Evolutionary conservation across 2,888 invertebrate species (phyloP).

Genomic region (Dynastes tityus): DNA sequence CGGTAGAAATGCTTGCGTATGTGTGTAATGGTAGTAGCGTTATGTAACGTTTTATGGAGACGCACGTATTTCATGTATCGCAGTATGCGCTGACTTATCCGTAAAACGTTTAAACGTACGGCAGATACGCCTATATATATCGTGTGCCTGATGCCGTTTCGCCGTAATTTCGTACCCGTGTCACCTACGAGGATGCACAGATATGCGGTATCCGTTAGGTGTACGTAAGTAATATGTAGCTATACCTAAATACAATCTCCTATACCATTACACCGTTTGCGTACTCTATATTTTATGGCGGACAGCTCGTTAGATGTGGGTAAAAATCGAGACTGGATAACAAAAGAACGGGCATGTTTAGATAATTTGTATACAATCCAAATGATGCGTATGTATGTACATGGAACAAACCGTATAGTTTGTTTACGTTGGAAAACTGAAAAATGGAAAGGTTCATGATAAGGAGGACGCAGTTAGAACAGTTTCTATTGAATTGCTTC

Average conservation of each 20-base stretch:
- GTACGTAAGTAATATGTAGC: background rate
- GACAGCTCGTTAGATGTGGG: slow-evolving; percentile 7
- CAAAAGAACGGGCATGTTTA: background rate
- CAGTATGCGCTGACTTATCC: background rate
- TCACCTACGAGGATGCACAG: slow-evolving; percentile 35
- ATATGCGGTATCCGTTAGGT: slow-evolving; percentile 45
- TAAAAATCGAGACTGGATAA: background rate
- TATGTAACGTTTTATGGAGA: slow-evolving; percentile 54
- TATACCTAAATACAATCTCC: no score
- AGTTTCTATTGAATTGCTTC: no score
- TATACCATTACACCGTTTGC: background rate
- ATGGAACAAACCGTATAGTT: background rate
- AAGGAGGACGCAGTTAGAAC: no score
- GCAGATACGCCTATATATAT: background rate
- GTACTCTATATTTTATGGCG: slow-evolving; percentile 13
- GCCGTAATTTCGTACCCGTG: slow-evolving; percentile 29
- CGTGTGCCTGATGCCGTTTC: slow-evolving; percentile 14
- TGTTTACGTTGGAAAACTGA: no score
- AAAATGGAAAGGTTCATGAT: no score
- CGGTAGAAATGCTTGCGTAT: background rate
- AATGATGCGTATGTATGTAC: background rate
- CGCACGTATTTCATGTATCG: slow-evolving; percentile 29
- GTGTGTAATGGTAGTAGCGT: slow-evolving; percentile 47
- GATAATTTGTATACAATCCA: no score
- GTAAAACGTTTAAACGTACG: background rate